Evolutionary conservation across 2,113 vertebrate species (phyloP), one percentile per base, ranked within the genome.

Genomic region (Urocolius indicus): DNA sequence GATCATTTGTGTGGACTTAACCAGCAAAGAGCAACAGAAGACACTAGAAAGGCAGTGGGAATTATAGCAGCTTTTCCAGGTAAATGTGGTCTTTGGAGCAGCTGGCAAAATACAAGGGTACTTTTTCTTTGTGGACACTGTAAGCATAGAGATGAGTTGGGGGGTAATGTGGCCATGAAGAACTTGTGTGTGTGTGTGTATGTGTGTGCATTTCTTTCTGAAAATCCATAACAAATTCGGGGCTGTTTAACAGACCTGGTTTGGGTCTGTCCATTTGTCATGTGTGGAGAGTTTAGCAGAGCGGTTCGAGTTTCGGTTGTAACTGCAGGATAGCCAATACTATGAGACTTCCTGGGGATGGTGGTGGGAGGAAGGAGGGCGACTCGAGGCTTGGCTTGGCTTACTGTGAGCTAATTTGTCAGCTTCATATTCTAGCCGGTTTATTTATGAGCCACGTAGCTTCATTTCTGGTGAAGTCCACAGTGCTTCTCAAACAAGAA

Each of bases 1-100:
- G 95, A 96, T 98, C 96, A 95, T 91, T 97, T 94, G 93, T 92
- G 97, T 98, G 98, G 97, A 98, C 97, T 98, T 98, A 95, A 96
- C 91, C 71, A 83, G 93, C 48, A 52, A 95, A 94, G 94, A 96
- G 80, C 94, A 94, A 85, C 96, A 97, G 96, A 97, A 98, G 93
- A 97, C 85, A 2, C 80, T 82, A 78, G 78, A 73, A 95, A 91
- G 90, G 59, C 89, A 23, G 89, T 95, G 65, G 96, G 96, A 96
- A 87, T 95, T 93, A 78, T 94, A 90, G 96, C 97, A 92, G 91
- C 78, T 62, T 62, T 87, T 82, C 92, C 97, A 98, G 98, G 98
- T 98, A 98, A 97, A 94, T 8, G 21, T 41, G 38, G 38, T 41
- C 21, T 49, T 49, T 43, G 30, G 29, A 7, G 19, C n/a, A n/a